These are phyloP conservation scores for Hippocampus barbouri DNA, from an alignment of 2,113 vertebrate genomes.

Conservation along the genomic window DNA sequence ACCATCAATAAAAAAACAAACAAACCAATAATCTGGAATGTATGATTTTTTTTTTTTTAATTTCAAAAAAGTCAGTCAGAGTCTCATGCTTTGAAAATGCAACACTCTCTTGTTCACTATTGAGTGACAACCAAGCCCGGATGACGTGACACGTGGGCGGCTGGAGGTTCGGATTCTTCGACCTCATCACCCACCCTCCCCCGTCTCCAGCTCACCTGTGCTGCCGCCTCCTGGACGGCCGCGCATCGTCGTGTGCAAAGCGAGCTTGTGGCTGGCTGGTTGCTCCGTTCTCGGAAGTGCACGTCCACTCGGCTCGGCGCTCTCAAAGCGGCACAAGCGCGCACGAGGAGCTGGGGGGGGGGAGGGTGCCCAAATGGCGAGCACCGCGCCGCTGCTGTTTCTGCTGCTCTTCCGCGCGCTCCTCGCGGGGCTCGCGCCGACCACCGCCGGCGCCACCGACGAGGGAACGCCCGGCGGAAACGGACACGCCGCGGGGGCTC, in stretches of 20 bases:
- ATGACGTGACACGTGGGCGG: not conserved
- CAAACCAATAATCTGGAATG: too few species aligned
- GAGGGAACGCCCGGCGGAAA: slow-evolving; percentile 51
- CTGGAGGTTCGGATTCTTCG: not conserved
- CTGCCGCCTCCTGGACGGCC: slow-evolving; percentile 78
- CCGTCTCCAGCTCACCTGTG: slow-evolving; percentile 60
- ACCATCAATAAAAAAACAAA: too few species aligned
- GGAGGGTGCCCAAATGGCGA: slow-evolving; percentile 54
- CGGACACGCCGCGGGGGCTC: slow-evolving; percentile 57
- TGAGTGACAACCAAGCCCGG: not conserved
- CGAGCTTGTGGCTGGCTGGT: not conserved
- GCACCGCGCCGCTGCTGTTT: slow-evolving; percentile 32
- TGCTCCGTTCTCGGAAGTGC: slow-evolving; percentile 66
- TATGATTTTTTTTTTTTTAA: too few species aligned
- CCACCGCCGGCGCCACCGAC: slow-evolving; percentile 34
- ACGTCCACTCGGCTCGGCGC: slow-evolving; percentile 62
- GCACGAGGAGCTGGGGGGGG: slow-evolving; percentile 51
- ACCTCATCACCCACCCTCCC: not conserved
- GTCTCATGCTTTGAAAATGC: not conserved
- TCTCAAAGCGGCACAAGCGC: slow-evolving; percentile 64
- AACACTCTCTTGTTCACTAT: not conserved
- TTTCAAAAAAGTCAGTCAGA: too few species aligned
- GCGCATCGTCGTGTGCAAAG: slow-evolving; percentile 46
- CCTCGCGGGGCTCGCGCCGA: slow-evolving; percentile 45
- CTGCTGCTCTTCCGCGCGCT: slow-evolving; percentile 60